Evolutionary conservation across 2,797 vertebrate species (phyloP).

Genomic region (Chelidonichthys spinosus): DNA sequence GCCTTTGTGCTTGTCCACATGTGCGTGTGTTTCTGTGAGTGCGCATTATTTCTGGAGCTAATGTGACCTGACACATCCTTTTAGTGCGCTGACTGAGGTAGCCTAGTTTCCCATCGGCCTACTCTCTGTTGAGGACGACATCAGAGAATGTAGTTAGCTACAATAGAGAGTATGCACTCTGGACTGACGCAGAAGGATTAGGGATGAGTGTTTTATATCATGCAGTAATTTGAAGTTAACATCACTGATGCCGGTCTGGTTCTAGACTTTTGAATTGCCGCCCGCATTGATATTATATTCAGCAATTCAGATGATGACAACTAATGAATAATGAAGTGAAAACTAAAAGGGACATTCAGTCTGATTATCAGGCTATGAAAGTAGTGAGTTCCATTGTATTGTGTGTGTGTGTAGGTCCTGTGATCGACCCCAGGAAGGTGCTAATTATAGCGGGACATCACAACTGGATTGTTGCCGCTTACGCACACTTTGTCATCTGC

Average conservation of each 20-base stretch:
- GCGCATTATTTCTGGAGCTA: constrained; percentile 48
- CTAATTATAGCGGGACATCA: constrained; percentile 97
- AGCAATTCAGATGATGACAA: not conserved
- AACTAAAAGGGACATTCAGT: not conserved
- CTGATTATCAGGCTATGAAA: not conserved
- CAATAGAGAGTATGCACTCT: not conserved
- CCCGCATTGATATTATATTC: not conserved
- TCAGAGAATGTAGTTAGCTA: constrained; percentile 23
- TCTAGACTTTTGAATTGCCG: not conserved
- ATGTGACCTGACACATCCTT: constrained; percentile 61
- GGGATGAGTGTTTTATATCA: not conserved
- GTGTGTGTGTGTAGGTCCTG: constrained; percentile 81
- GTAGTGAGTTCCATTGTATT: constrained; percentile 1
- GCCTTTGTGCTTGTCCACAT: constrained; percentile 5
- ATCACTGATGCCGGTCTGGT: not conserved
- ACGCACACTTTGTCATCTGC: constrained; percentile 98
- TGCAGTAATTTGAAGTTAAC: not conserved
- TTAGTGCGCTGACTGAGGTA: constrained; percentile 34
- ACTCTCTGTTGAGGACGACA: constrained; percentile 36
- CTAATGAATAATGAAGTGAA: not conserved
- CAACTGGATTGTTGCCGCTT: constrained; percentile 99
- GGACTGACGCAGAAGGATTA: not conserved
- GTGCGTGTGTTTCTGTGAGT: constrained; percentile 25
- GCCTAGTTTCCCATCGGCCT: constrained; percentile 50
- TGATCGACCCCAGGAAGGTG: constrained; percentile 96